Evolutionary conservation across 2,888 invertebrate genomes (phyloP).

Genomic region (Abscondita cerata): DNA sequence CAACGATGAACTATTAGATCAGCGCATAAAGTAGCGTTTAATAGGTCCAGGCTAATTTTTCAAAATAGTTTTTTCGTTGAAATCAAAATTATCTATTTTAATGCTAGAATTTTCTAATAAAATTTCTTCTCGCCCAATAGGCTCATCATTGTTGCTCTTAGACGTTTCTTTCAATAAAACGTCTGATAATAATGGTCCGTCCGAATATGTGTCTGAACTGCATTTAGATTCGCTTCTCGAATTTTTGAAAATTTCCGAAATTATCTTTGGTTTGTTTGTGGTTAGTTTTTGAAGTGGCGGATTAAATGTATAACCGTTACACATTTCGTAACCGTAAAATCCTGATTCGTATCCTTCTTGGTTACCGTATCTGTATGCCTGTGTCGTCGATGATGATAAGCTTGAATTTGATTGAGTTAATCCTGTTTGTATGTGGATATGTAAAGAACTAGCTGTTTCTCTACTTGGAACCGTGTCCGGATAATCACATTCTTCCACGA

Average conservation of each 20-base stretch:
- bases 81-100: not conserved
- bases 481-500: constrained; percentile 51
- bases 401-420: constrained; percentile 83
- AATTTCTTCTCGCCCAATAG: constrained; percentile 10
- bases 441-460: constrained; percentile 55
- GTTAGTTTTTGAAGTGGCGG: constrained; percentile 44
- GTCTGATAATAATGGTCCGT: constrained; percentile 62
- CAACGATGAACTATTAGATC: too few relatives aligned
- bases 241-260: constrained; percentile 74
- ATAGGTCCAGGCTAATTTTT: too few relatives aligned
- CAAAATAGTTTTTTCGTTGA: not conserved
- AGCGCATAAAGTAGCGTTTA: too few relatives aligned
- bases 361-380: constrained; percentile 80
- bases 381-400: constrained; percentile 76
- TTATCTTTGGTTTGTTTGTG: constrained; percentile 70
- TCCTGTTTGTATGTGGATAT: constrained; percentile 71
- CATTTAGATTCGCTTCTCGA: constrained; percentile 55
- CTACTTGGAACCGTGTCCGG: constrained; percentile 48
- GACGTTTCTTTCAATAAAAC: constrained; percentile 54
- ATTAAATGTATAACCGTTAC: constrained; percentile 65
- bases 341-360: constrained; percentile 80
- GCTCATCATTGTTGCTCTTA: not conserved
- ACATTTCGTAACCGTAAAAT: constrained; percentile 72
- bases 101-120: constrained; percentile 13
- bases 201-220: constrained; percentile 62